Base-by-base conservation (phyloP, 2,113 vertebrate species). In the Gobio gobio region DNA sequence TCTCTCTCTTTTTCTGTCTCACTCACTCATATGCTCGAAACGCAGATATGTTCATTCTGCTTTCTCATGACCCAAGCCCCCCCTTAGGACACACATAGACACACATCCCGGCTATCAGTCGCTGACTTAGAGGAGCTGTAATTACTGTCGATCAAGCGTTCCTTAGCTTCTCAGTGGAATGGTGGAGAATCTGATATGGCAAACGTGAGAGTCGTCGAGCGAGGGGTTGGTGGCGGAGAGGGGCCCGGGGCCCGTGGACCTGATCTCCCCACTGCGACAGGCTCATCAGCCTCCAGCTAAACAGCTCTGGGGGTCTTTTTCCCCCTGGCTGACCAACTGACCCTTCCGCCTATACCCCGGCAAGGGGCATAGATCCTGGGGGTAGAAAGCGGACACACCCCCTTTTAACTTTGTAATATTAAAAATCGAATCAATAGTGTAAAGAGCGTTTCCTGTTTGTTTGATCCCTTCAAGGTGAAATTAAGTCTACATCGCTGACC, bases 61-160 rank as follows among this genome's bases (percentile, higher is more conserved):
- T 90, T 94, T 94, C 92, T 93, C 91, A 88, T 93, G 92, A 93
- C 90, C 92, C 91, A 92, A 93, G 92, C 90, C 91, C 91, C 89
- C 88, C 88, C 18, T 85, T 61, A 79, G 74, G 73, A 84, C 59
- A 73, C 22, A 58, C 26, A 13, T n/a, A 75, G 63, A 80, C 81
- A 82, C 51, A 47, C 59, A 66, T 83, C 33, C 72, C 47, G 40
- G 78, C 33, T 87, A 85, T 89, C 86, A 82, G 88, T 82, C 89
- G 86, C 89, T 92, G 91, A 89, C 91, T 90, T 93, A 33, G 12
- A 89, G 85, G 87, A 93, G 91, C 88, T 90, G 91, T 92, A 94
- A 94, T 94, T 93, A 94, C 89, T 47, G 90, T 92, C 88, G 88
- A 91, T 94, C 91, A 90, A 90, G 89, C 86, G 90, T 90, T 88